Evolutionary conservation across 2,888 invertebrate species (phyloP), one percentile per base, ranked within the genome.

Genomic region (Thereva nobilitata): DNA sequence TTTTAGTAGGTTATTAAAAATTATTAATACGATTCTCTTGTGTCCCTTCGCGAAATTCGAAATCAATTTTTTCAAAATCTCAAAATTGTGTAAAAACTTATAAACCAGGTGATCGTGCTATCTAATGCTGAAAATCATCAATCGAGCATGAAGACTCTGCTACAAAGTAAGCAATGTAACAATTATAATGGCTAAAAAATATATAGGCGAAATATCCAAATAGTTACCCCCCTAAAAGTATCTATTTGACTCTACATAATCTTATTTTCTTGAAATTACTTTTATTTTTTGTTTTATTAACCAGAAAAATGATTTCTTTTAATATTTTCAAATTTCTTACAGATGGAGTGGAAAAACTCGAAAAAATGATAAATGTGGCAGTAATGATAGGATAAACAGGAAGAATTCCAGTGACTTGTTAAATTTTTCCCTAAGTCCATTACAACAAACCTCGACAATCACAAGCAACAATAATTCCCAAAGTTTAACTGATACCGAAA

Each of bases 321-420:
- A n/a, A 10, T 53, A 10, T 40, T 8, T 5, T 34, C 40, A 38
- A 9, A 38, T 8, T 45, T 23, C 52, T 72, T 71, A 6, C 67
- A 80, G 80, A 67, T 80, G 80, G 80, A 78, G 76, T 72, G 74
- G 76, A 47, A 80, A 80, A 70, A 68, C 72, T 12, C 77, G 80
- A 38, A 80, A 80, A 72, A 74, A 75, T 69, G 80, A 80, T 68
- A 79, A 76, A 47, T 34, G 38, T 64, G 79, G 75, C 53, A 79
- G 79, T 70, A 78, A 71, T 67, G 80, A 80, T 71, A 76, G 77
- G 70, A 77, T 79, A 50, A 78, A 78, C 71, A 77, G 80, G 23
- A 80, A 80, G 67, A 79, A 79, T 69, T 80, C 80, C 23, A 78
- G 75, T 68, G 80, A 79, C 67, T 76, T 77, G 75, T 63, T 78